A percentile compares a stretch with the other conserved stretches of the same genome.
These are phyloP conservation scores for Heteromormyrus szaboi DNA, from an alignment of 2,797 vertebrate genomes.

Conservation along the genomic window DNA sequence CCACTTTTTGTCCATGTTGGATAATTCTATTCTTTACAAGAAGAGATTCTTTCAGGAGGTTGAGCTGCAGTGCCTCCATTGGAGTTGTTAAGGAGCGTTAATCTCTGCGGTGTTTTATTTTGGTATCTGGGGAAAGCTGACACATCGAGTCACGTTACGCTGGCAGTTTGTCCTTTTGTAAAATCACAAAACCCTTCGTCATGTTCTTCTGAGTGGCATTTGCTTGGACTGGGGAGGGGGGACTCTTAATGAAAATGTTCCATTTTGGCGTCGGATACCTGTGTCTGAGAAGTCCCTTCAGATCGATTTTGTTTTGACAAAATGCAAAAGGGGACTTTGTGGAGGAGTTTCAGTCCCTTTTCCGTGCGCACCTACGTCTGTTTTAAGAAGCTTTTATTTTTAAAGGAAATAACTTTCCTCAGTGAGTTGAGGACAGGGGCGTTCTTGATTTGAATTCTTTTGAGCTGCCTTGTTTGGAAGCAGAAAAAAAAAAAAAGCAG, in stretches of 20 bases:
- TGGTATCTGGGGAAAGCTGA: conserved; percentile 28
- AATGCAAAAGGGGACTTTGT: background rate
- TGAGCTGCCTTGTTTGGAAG: conserved; percentile 14
- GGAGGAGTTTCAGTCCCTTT: background rate
- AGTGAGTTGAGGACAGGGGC: background rate
- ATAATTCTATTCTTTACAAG: background rate
- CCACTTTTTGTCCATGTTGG: background rate
- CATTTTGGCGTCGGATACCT: background rate
- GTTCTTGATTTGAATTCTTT: conserved; percentile 22
- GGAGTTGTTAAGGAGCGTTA: background rate
- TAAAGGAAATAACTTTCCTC: conserved; percentile 4
- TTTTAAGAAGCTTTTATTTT: background rate
- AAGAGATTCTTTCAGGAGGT: background rate
- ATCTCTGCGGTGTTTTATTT: conserved; percentile 4
- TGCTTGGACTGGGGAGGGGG: background rate
- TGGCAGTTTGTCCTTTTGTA: conserved; percentile 23
- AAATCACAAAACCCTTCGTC: conserved; percentile 2
- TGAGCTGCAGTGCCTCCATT: background rate
- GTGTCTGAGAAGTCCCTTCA: background rate
- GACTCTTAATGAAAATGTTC: background rate
- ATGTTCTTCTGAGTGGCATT: background rate
- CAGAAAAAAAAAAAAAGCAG: conserved; percentile 19
- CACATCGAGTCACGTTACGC: background rate
- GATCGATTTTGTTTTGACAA: background rate
- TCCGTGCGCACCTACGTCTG: background rate